phyloP scores from a whole-genome alignment of 1,140 invertebrate species.

The Meloidogyne exigua region DNA sequence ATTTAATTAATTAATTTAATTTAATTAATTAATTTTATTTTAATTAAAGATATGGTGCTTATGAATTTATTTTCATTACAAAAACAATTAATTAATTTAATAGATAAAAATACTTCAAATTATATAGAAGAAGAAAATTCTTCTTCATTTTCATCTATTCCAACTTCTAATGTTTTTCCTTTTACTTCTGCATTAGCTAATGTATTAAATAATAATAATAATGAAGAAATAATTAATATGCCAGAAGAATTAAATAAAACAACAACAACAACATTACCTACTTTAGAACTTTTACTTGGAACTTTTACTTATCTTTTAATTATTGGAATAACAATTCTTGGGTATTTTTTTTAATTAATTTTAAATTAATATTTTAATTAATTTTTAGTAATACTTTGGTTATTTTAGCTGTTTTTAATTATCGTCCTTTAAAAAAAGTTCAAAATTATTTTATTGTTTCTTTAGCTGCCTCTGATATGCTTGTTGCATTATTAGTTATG shows the following conservation, averaged over 20 bases:
- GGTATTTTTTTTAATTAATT: conserved; percentile 29
- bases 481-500: conserved; percentile 89
- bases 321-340: conserved; percentile 30
- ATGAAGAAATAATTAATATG: not conserved
- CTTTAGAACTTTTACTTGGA: conserved; percentile 61
- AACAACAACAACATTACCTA: conserved; percentile 38
- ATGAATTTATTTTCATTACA: conserved; percentile 27
- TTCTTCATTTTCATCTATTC: conserved; percentile 1
- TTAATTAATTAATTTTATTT: no score
- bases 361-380: conserved; percentile 68
- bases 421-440: conserved; percentile 89
- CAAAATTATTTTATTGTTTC: conserved; percentile 98
- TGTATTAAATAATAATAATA: not conserved
- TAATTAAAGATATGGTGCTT: conserved; percentile 25
- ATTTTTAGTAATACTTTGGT: conserved; percentile 77
- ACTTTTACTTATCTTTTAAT: conserved; percentile 60
- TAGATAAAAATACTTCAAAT: not conserved
- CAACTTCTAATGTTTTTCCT: not conserved
- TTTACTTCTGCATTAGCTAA: conserved; percentile 14
- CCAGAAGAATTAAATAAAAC: not conserved
- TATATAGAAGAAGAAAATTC: not conserved
- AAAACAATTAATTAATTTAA: conserved; percentile 27
- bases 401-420: conserved; percentile 90
- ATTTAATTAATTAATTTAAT: no score
- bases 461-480: conserved; percentile 92